A percentile compares a stretch with the other conserved stretches of the same genome.
Conservation (phyloP, 2,113 vertebrate genomes). For the Muscicapa adusta region DNA sequence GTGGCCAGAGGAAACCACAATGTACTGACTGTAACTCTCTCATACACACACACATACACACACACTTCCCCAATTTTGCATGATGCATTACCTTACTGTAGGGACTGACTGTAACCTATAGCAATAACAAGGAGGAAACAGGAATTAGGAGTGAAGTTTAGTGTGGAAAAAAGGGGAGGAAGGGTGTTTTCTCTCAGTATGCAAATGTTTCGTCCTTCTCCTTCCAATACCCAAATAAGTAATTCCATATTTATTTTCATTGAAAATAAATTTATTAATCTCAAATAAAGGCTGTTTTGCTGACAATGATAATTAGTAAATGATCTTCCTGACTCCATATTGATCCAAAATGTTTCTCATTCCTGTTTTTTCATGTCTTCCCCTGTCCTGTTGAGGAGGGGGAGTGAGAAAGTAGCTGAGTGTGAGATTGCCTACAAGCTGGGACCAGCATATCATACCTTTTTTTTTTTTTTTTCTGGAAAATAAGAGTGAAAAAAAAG, state of each 20-base stretch:
- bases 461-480: background rate
- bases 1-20: accelerated
- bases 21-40: accelerated
- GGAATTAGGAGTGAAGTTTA: background rate
- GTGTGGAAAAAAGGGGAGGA: background rate
- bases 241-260: background rate
- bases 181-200: background rate
- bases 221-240: background rate
- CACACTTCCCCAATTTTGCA: accelerated
- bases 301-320: background rate
- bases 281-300: background rate
- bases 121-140: background rate
- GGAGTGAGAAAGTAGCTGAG: background rate
- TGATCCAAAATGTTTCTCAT: background rate
- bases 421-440: background rate
- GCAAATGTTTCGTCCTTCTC: background rate
- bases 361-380: background rate
- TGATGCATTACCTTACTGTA: accelerated
- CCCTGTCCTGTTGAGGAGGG: background rate
- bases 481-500: background rate
- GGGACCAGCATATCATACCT: background rate
- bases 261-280: background rate
- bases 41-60: background rate
- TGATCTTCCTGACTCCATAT: background rate
- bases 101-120: background rate